A percentile compares a stretch with the other conserved stretches of the same genome.
These are phyloP conservation scores for Camptogramma bilineatum DNA, from an alignment of 2,888 invertebrate genomes.

Conservation along the genomic window DNA sequence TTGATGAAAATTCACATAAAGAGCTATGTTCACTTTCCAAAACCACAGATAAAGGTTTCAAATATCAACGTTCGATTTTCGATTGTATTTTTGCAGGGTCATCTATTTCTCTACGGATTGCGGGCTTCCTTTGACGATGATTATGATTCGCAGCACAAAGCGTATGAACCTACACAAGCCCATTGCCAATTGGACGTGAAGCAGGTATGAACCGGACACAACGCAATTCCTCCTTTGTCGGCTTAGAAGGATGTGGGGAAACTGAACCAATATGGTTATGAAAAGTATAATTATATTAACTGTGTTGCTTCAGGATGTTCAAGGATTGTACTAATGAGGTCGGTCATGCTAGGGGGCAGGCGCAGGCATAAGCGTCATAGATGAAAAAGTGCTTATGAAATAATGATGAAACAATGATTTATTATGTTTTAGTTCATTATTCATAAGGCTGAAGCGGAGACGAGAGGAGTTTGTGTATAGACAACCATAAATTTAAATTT, in stretches of 20 bases:
- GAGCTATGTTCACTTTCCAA: neutral
- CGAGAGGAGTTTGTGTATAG: too few relatives aligned
- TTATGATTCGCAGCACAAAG: conserved; percentile 27
- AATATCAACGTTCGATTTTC: neutral
- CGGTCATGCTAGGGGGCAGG: neutral
- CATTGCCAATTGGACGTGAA: conserved; percentile 19
- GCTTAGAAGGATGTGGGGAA: conserved; percentile 27
- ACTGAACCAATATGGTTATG: conserved; percentile 24
- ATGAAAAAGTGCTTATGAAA: too few relatives aligned
- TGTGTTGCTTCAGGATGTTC: conserved; percentile 22
- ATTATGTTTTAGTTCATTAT: too few relatives aligned
- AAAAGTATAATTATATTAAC: conserved; percentile 22
- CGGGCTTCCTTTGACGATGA: conserved; percentile 22
- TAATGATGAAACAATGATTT: too few relatives aligned
- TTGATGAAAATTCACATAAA: neutral
- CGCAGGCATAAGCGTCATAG: neutral
- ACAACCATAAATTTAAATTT: too few relatives aligned
- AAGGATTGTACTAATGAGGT: neutral
- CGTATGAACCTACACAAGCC: conserved; percentile 31
- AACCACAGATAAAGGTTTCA: neutral
- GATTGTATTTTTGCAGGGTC: neutral
- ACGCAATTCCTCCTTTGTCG: conserved; percentile 16
- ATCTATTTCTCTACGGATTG: conserved; percentile 8
- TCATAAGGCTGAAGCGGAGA: too few relatives aligned
- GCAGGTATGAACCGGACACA: conserved; percentile 17